Evolutionary conservation across 2,888 invertebrate species (phyloP), one percentile per base, ranked within the genome.

Genomic region (Synanthedon tipuliformis): DNA sequence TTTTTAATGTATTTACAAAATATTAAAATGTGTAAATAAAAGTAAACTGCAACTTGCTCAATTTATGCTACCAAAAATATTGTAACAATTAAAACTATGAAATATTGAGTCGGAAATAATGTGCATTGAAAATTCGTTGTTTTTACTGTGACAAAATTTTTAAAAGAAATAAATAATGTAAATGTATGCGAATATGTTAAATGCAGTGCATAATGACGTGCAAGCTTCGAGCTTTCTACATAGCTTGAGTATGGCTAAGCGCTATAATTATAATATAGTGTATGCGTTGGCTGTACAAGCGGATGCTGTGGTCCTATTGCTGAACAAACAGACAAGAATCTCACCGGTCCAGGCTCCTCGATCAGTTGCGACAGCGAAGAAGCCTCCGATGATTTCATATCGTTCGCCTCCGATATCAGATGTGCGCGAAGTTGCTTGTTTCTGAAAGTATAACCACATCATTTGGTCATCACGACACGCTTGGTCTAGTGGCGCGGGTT

Each of bases 391-490:
- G 79, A 81, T 57, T 88, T 86, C 69, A 85, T 72, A 53, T 93
- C 92, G 60, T 89, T 90, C 55, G 91, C 90, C 63, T 93, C 93
- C 3, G 92, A 89, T 69, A 92, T 90, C 60, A 94, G 81, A 72
- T 93, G 93, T 27, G 92, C 92, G 55, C 93, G 89, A 56, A 94
- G 88, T 74, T 94, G 93, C 68, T 92, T 92, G 72, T 93, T 94
- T 71, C 92, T 92, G 76, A 12, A 63, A 65, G 3, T n/a, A 11
- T 12, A 27, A 27, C 7, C 12, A 41, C 13, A 11, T 1, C 18
- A 18, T 18, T 18, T 18, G 18, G 3, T 3, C 18, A 18, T 3
- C 3, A 18, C 18, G 18, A 18, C 18, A 18, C 18, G 18, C 3
- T 2, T 18, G 18, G 18, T 18, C 3, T 18, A 18, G 18, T 18